These are phyloP conservation scores for Bugula neritina DNA, from an alignment of 2,888 invertebrate species.

Conservation along the genomic window DNA sequence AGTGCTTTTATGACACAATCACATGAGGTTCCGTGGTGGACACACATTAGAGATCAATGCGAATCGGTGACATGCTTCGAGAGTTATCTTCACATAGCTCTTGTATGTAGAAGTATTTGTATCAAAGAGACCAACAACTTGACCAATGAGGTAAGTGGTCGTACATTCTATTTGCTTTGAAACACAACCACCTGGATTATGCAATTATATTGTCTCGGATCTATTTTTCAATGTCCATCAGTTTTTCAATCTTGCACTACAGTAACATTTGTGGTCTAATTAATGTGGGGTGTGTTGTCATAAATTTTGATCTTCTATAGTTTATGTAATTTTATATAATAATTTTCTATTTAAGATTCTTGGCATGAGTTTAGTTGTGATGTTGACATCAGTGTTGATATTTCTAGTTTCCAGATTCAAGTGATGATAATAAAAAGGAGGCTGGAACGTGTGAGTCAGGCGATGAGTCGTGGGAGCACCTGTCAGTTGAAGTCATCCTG, in stretches of 20 bases:
- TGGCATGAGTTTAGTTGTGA: too few species aligned
- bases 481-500: slow-evolving; percentile 76
- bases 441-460: neutral
- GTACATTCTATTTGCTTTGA: too few species aligned
- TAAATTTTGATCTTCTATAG: too few species aligned
- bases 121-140: neutral
- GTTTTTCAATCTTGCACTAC: too few species aligned
- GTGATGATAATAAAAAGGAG: neutral
- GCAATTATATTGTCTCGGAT: too few species aligned
- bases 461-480: slow-evolving; percentile 64
- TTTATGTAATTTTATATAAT: too few species aligned
- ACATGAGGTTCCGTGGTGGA: neutral
- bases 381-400: too few species aligned
- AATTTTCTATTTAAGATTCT: too few species aligned
- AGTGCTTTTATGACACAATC: neutral
- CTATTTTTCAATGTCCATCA: too few species aligned
- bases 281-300: too few species aligned
- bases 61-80: neutral
- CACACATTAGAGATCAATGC: neutral
- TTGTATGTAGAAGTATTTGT: slow-evolving; percentile 4
- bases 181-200: too few species aligned
- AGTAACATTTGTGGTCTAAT: too few species aligned
- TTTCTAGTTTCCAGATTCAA: neutral
- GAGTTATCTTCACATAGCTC: slow-evolving; percentile 2
- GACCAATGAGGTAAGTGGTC: neutral